Evolutionary conservation across 53 echinoderm and acorn worm species (phyloP), one percentile per base, ranked within the genome.

Genomic region (Mesocentrotus franciscanus): DNA sequence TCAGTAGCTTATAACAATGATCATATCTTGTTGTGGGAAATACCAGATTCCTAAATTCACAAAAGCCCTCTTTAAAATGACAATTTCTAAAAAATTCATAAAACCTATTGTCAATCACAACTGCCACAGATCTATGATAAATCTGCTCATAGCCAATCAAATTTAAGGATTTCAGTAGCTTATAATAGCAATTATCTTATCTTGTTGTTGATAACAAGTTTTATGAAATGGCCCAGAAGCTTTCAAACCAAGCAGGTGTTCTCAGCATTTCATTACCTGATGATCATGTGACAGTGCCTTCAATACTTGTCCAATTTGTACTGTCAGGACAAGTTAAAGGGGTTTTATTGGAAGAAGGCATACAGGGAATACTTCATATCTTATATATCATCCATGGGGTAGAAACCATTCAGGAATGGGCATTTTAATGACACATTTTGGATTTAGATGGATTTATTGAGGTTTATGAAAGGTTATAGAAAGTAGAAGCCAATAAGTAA

Each of bases 281-380:
- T 85, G 35, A 85, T 85, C 42, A 39, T 85, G n/a, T 39, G 10
- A 14, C 24, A 49, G 85, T 4, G 85, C 85, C 56, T 30, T 62
- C 90, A 61, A 61, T 55, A 17, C 90, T 60, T 33, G 58, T 4
- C 90, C 90, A 90, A 61, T 90, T 90, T 90, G 90, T 17, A 10
- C 62, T 90, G 61, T 90, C 90, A 60, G n/a, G 26, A 62, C 16
- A 12, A 27, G 90, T 90, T 90, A 61, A 60, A 17, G 58, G 61
- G 32, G 16, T 60, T 29, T 60, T 90, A 90, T 90, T 90, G 90
- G 90, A 90, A 3, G 11, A 11, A 74, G 36, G 22, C 85, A 14
- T n/a, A 55, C 8, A 24, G 85, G 49, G 74, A 74, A 74, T 74
- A 30, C 30, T 32, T 10, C 32, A 74, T 30, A 74, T 8, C 2